A percentile compares a stretch with the other conserved stretches of the same genome.
phyloP scores from a whole-genome alignment of 2,797 vertebrate genomes.

The Lophura swinhoii region DNA sequence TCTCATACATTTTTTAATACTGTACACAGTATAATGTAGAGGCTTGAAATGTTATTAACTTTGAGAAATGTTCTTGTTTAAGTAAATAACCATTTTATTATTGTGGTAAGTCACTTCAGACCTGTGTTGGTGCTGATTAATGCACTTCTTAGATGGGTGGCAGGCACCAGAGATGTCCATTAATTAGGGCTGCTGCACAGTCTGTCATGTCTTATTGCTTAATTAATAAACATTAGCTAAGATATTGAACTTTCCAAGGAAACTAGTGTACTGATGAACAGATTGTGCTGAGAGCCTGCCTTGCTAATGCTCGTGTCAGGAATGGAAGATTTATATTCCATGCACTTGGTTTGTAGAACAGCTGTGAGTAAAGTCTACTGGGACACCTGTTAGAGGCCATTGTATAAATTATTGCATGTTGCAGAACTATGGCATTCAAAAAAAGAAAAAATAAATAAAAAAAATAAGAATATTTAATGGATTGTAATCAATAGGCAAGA shows the following conservation, averaged over 20 bases:
- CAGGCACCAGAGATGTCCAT: constrained; percentile 68
- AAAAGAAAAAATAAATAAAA: not conserved
- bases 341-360: constrained; percentile 61
- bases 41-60: not conserved
- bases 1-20: not conserved
- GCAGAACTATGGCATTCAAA: constrained; percentile 3
- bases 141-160: constrained; percentile 54
- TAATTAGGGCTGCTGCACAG: constrained; percentile 67
- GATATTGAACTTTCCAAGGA: constrained; percentile 64
- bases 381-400: constrained; percentile 63
- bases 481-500: constrained; percentile 45
- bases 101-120: constrained; percentile 43
- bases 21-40: not conserved
- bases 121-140: constrained; percentile 54
- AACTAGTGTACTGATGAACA: constrained; percentile 57
- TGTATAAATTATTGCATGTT: constrained; percentile 54
- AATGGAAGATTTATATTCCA: constrained; percentile 69
- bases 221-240: constrained; percentile 76
- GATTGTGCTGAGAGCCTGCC: constrained; percentile 33
- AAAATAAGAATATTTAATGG: constrained; percentile 25
- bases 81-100: constrained; percentile 66
- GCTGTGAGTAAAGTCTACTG: constrained; percentile 57
- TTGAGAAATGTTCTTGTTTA: constrained; percentile 41
- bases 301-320: constrained; percentile 32
- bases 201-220: constrained; percentile 71